phyloP scores from a whole-genome alignment of 2,113 vertebrate genomes.

The Panthera uncia region DNA sequence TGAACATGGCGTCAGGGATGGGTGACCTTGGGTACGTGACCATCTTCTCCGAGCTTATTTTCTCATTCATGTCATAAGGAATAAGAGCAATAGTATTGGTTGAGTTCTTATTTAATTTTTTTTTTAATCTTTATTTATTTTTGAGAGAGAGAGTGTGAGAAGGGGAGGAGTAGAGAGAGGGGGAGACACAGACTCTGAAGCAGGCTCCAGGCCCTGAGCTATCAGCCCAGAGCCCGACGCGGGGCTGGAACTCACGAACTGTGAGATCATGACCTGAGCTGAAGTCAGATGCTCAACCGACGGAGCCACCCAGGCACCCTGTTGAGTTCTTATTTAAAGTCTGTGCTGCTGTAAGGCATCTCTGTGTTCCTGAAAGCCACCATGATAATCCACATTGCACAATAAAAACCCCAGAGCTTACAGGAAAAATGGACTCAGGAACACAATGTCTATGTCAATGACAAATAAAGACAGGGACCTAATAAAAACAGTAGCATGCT shows the following conservation, averaged over 20 bases:
- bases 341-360: neutral
- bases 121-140: too few species aligned
- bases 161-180: too few species aligned
- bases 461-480: neutral
- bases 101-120: neutral
- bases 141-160: too few species aligned
- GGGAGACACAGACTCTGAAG: too few species aligned
- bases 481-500: neutral
- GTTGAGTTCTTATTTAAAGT: neutral
- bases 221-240: too few species aligned
- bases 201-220: too few species aligned
- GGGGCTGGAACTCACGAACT: too few species aligned
- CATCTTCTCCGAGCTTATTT: neutral
- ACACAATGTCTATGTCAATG: neutral
- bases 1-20: accelerated
- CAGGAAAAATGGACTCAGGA: neutral
- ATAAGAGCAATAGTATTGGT: neutral
- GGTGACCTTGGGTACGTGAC: neutral
- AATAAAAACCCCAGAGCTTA: neutral
- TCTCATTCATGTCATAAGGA: neutral
- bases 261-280: too few species aligned
- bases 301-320: too few species aligned
- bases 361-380: neutral
- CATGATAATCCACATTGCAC: neutral
- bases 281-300: too few species aligned